phyloP scores from a whole-genome alignment of 1,140 invertebrate species.

The Thereuonema tuberculata region DNA sequence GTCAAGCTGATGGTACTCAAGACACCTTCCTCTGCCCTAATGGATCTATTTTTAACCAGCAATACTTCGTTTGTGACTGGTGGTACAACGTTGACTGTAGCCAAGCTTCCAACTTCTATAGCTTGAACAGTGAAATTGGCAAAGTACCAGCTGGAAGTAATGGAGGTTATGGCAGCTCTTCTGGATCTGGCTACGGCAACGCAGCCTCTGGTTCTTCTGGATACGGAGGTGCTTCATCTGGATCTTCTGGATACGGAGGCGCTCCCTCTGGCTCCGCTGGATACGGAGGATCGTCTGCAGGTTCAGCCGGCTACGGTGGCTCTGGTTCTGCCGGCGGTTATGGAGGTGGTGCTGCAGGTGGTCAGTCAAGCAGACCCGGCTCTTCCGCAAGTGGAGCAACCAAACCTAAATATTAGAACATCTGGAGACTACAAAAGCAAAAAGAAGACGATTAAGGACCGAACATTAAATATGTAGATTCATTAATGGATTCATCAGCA shows the following conservation, averaged over 20 bases:
- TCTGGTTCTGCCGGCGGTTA: not conserved
- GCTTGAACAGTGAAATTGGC: conserved; percentile 3
- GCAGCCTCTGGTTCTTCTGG: not conserved
- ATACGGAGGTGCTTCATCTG: not conserved
- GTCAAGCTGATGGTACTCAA: conserved; percentile 7
- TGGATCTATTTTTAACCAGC: conserved; percentile 8
- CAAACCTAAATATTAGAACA: too few species aligned
- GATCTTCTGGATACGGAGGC: not conserved
- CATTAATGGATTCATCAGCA: too few species aligned
- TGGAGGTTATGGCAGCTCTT: not conserved
- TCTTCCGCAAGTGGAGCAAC: too few species aligned
- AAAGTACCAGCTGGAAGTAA: not conserved
- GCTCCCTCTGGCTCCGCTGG: not conserved
- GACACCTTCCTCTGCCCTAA: conserved; percentile 9
- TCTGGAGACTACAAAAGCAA: too few species aligned
- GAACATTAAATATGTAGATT: too few species aligned
- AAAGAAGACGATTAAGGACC: too few species aligned
- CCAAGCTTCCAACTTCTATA: not conserved
- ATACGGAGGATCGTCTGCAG: not conserved
- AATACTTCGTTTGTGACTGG: conserved; percentile 11
- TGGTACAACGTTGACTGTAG: conserved; percentile 17
- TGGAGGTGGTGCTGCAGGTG: not conserved
- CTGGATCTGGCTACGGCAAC: not conserved
- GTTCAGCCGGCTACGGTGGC: not conserved
- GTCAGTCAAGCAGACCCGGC: too few species aligned